Evolutionary conservation across 2,888 invertebrate species (phyloP).

Genomic region (Hermaeophaga mercurialis): DNA sequence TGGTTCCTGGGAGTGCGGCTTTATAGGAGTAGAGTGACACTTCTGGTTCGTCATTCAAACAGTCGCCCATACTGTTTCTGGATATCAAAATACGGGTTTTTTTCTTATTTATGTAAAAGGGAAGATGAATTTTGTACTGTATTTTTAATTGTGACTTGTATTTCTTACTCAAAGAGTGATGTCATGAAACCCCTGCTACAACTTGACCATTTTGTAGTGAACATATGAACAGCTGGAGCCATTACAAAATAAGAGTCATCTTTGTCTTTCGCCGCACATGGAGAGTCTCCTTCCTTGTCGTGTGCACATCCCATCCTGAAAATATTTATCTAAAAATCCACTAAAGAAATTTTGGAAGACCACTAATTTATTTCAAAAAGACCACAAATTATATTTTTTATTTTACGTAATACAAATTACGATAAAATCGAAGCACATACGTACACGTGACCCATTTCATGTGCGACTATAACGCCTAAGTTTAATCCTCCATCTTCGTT

Average conservation of each 20-base stretch:
- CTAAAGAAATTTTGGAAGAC: too few relatives aligned
- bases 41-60: conserved; percentile 67
- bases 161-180: conserved; percentile 63
- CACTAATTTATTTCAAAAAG: too few relatives aligned
- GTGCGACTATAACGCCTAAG: conserved; percentile 68
- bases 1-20: conserved; percentile 67
- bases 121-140: too few relatives aligned
- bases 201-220: conserved; percentile 63
- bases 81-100: too few relatives aligned
- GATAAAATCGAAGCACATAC: conserved; percentile 51
- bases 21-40: conserved; percentile 61
- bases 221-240: conserved; percentile 62
- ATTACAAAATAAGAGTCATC: conserved; percentile 64
- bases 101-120: too few relatives aligned
- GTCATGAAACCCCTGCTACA: conserved; percentile 64
- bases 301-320: conserved; percentile 58
- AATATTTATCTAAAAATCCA: too few relatives aligned
- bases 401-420: too few relatives aligned
- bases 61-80: conserved; percentile 68
- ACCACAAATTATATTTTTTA: too few relatives aligned
- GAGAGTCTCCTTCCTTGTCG: conserved; percentile 54
- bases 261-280: conserved; percentile 54
- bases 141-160: not conserved
- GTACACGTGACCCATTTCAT: conserved; percentile 74
- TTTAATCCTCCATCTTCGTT: conserved; percentile 71